Base-by-base conservation (phyloP, 2,113 vertebrate species). In the Microcebus tavaratra region DNA sequence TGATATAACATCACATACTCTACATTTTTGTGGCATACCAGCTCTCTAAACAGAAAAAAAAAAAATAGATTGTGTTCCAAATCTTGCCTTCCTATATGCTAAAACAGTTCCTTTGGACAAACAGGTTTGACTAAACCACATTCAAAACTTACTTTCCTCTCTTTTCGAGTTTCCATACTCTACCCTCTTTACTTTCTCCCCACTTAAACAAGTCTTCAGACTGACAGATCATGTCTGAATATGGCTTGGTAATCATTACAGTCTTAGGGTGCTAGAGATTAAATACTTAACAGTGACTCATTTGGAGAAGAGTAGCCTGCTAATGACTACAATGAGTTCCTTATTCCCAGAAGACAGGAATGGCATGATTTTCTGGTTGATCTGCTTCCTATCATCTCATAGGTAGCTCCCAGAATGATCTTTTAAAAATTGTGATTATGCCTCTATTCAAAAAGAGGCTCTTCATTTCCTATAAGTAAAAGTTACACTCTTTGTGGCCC, bases 11-110 rank as follows among this genome's bases (percentile, higher is more conserved):
- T 57, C 63, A 87, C 95, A 86, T 0, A 8, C 61, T 68, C 68
- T 25, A 42, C 67, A 50, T 94, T 97, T 98, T 93, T 86, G 63
- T 96, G 97, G 92, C 94, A 94, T 29, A 88, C 68, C 57, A 93
- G 91, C 27, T 83, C 93, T 96, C 65, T 61, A 88, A 97, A 91
- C 25, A 95, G 90, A 89, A 76, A 90, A 81, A 93, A 36, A 36
- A 68, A 83, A 93, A 68, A 78, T 20, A 92, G 5, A 14, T 67
- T 87, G 42, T 82, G 29, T 95, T 92, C 88, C 91, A 96, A 97
- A 83, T 96, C 59, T 72, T 97, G 90, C 86, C 73, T 95, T 84
- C 34, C 14, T 73, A 80, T 82, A 91, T 57, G 81, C 82, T 86
- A 85, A 92, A 92, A 90, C 70, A 45, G 59, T 75, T 88, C 61